A percentile compares a stretch with the other conserved stretches of the same genome.
These are phyloP conservation scores for Aix galericulata DNA, from an alignment of 2,113 vertebrate genomes.

Conservation along the genomic window DNA sequence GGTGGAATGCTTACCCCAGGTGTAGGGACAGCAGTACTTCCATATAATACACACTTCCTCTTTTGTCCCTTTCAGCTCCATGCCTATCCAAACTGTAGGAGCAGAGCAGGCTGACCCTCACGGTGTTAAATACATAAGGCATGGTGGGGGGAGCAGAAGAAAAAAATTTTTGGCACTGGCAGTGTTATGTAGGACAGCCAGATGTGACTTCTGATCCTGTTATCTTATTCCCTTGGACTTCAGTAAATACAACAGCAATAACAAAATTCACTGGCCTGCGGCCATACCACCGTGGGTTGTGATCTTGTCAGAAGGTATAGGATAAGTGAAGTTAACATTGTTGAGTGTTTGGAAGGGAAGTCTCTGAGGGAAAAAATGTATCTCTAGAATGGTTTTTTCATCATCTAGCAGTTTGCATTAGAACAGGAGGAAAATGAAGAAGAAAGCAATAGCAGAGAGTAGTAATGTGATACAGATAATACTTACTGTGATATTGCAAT, in stretches of 20 bases:
- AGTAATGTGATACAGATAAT: background rate
- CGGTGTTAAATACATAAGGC: background rate
- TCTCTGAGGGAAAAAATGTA: background rate
- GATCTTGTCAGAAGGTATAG: background rate
- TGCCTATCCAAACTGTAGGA: background rate
- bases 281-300: background rate
- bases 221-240: slow-evolving; percentile 8
- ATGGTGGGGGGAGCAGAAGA: background rate
- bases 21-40: background rate
- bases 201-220: background rate
- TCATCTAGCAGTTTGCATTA: background rate
- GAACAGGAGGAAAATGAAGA: background rate
- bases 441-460: background rate
- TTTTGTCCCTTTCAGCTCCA: background rate
- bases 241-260: background rate
- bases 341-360: background rate
- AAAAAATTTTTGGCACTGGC: background rate
- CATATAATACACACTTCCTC: background rate
- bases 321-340: background rate
- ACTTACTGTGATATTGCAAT: background rate
- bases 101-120: background rate
- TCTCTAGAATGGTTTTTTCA: background rate
- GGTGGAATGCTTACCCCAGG: background rate
- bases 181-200: background rate
- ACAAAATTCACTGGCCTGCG: background rate